Evolutionary conservation across 2,797 vertebrate species (phyloP), one percentile per base, ranked within the genome.

Genomic region (Myotis daubentonii): DNA sequence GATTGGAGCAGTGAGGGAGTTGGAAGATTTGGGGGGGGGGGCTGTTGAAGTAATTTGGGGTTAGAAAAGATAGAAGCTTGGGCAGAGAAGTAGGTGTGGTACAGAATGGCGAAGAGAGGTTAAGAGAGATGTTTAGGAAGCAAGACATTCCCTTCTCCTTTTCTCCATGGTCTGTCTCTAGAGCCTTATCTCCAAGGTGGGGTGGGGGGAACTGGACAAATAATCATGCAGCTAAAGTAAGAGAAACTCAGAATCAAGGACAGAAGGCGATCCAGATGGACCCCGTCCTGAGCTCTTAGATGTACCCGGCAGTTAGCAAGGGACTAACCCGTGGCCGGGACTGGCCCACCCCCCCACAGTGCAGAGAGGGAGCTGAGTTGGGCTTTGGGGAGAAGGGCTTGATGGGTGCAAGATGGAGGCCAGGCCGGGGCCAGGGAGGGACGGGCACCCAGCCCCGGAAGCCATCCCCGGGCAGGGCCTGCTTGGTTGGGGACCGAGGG

Each of bases 381-480:
- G 93, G 71, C 41, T 10, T 72, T 5, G 19, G 51, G 72, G 38
- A 66, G 20, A 15, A 7, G 71, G 20, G 28, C 83, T 44, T 2
- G 3, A 25, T 12, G 8, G 16, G 36, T 20, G 15, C 62, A 23
- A 11, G 33, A 23, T 8, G 25, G 78, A 76, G 51, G 65, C 60
- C 81, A 13, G 44, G 6, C 72, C 13, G 55, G 87, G 83, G 44
- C 92, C 57, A 41, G 33, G 74, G 16, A 93, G 49, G 49, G 38
- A 38, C 6, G 38, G 53, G 74, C 60, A 55, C 36, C 5, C 23
- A n/a, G 70, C 8, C 82, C 62, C 91, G 30, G 89, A 91, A 93
- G 44, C 68, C 72, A 66, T 68, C 91, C 60, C 44, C 57, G 55
- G 80, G 87, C 74, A 96, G 91, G 53, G 55, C 68, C 89, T 91